A percentile compares a stretch with the other conserved stretches of the same genome.
Evolutionary conservation across 2,113 vertebrate genomes (phyloP).

Genomic region (Coryphaenoides rupestris): DNA sequence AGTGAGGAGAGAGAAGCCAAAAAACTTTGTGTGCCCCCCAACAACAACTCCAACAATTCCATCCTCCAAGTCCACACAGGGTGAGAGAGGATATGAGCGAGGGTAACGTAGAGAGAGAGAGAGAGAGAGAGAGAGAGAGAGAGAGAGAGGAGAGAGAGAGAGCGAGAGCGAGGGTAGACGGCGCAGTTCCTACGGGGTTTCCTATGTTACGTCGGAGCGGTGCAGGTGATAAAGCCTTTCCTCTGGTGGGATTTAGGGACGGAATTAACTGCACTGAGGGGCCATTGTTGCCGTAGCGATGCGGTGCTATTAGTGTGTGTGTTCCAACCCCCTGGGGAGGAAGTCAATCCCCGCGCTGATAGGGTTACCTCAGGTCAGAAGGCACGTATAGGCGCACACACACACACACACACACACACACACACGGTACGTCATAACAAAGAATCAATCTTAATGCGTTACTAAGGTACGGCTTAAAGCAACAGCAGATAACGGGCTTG

Average conservation of each 20-base stretch:
- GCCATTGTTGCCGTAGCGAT: constrained; percentile 51
- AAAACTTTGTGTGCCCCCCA: too few species aligned
- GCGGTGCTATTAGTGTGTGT: too few species aligned
- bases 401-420: constrained; percentile 28
- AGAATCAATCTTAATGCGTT: constrained; percentile 7
- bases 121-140: too few species aligned
- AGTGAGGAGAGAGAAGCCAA: too few species aligned
- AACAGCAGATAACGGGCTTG: too few species aligned
- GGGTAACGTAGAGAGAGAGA: too few species aligned
- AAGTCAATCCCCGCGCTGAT: constrained; percentile 38
- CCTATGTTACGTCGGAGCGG: constrained; percentile 19
- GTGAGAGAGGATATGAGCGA: too few species aligned
- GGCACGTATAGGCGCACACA: neutral
- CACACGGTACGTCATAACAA: too few species aligned
- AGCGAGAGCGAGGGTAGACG: constrained; percentile 3
- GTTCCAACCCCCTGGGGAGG: constrained; percentile 45
- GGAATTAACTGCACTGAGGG: constrained; percentile 54
- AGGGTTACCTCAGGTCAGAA: constrained; percentile 47
- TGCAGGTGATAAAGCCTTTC: constrained; percentile 28
- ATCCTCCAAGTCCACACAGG: too few species aligned
- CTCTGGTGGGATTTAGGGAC: constrained; percentile 58
- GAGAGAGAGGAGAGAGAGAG: too few species aligned
- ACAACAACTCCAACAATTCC: too few species aligned
- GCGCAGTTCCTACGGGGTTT: constrained; percentile 35
- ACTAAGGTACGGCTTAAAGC: too few species aligned